Evolutionary conservation across 2,888 invertebrate genomes (phyloP).

Genomic region (Lasioglossum oenotherae): DNA sequence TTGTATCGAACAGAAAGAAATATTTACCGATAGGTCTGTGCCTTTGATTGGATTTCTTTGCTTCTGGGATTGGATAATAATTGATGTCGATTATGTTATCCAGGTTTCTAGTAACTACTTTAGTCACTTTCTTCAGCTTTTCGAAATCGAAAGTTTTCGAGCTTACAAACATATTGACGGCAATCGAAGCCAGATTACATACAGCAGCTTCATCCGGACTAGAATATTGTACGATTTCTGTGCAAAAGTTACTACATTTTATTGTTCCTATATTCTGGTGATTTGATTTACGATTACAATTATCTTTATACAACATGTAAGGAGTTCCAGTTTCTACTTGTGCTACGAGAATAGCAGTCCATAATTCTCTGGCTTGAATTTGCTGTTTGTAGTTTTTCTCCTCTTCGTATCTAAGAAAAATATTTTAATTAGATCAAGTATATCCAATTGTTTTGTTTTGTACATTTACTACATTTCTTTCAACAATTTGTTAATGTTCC

Average conservation of each 20-base stretch:
- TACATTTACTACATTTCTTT: neutral
- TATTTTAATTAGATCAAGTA: neutral
- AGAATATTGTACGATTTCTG: conserved; percentile 98
- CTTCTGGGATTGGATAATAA: conserved; percentile 97
- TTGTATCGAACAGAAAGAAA: conserved; percentile 2
- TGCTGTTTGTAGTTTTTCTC: conserved; percentile 89
- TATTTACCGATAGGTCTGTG: conserved; percentile 91
- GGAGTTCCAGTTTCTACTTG: conserved; percentile 99
- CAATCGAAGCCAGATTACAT: conserved; percentile 98
- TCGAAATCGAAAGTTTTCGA: conserved; percentile 94
- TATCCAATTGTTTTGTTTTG: neutral
- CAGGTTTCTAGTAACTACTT: conserved; percentile 94
- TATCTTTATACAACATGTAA: conserved; percentile 98
- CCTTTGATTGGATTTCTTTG: conserved; percentile 93
- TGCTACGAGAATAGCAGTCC: conserved; percentile 97
- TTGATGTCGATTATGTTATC: conserved; percentile 99
- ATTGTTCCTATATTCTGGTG: conserved; percentile 99
- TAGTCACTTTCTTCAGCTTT: conserved; percentile 94
- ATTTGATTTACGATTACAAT: conserved; percentile 98
- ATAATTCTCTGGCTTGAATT: conserved; percentile 93
- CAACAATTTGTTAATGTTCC: too few relatives aligned
- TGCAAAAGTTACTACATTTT: conserved; percentile 98
- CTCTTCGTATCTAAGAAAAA: conserved; percentile 89
- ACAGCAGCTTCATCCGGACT: conserved; percentile 97
- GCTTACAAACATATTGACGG: conserved; percentile 96